Evolutionary conservation across 2,113 vertebrate genomes (phyloP), one percentile per base, ranked within the genome.

Genomic region (Vidua chalybeata): DNA sequence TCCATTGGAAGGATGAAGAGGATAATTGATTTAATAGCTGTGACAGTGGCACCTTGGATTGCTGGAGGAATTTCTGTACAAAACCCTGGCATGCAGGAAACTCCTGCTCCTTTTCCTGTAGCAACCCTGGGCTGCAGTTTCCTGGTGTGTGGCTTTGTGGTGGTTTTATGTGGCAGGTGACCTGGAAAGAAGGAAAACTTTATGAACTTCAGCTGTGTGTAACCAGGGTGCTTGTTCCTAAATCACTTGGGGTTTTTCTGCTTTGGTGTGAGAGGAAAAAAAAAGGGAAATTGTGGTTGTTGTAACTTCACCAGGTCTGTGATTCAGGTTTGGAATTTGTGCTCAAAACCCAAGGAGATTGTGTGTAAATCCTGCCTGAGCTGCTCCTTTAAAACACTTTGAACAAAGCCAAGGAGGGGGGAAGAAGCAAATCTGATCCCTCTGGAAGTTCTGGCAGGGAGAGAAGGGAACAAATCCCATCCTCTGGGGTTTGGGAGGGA

Each of bases 401-500:
- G 27, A 56, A 35, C 52, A 61, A 31, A 82, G 22, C 30, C 2
- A 4, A 31, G 41, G 56, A 43, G 13, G 3, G 31, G 30, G n/a
- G 20, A 31, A 82, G 20, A 31, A 82, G 28, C 43, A 48, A 85
- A 82, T 56, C 39, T 13, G 69, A 62, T 37, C 48, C 52, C 15
- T 89, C 24, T 51, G 55, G 48, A 52, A 33, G 15, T 35, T 62
- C 35, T 87, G 62, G 24, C 16, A 14, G 83, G 69, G 45, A 18
- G 76, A 48, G 39, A 41, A 64, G 61, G 52, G 61, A 63, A 27
- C 41, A 35, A 27, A 88, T 56, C 64, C 52, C 61, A 62, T 88
- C 43, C 37, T 61, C 1, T 0, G 7, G 74, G 22, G 6, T 80
- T 77, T 67, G n/a, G 23, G 37, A 35, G 31, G 1, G 7, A 8